Evolutionary conservation across 1,140 invertebrate genomes (phyloP).

Genomic region (Maniola jurtina): DNA sequence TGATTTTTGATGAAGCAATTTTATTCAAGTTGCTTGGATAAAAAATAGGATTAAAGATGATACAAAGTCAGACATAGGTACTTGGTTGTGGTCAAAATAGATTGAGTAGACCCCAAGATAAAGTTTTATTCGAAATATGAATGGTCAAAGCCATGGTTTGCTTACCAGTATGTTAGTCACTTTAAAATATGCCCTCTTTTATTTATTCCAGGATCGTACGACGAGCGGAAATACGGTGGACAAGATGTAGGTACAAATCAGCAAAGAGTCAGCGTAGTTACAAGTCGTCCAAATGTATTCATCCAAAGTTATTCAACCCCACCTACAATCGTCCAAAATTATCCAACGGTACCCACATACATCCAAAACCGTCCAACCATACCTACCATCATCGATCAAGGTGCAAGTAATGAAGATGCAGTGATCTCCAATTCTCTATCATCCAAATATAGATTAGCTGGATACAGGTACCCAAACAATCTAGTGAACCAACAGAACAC

Average conservation of each 20-base stretch:
- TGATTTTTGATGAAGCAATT: no score
- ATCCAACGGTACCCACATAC: neutral
- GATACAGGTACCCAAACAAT: slow-evolving; percentile 16
- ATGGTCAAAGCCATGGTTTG: no score
- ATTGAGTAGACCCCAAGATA: no score
- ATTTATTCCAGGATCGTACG: slow-evolving; percentile 56
- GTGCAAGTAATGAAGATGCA: slow-evolving; percentile 39
- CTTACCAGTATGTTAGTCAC: no score
- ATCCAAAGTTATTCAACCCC: neutral
- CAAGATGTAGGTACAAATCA: slow-evolving; percentile 19
- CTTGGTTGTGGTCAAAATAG: no score
- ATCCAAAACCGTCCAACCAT: slow-evolving; percentile 24
- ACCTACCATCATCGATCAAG: slow-evolving; percentile 25
- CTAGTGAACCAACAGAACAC: neutral
- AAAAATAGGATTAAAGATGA: no score
- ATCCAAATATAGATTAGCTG: slow-evolving; percentile 11
- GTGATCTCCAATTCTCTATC: slow-evolving; percentile 36
- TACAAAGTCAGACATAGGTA: no score
- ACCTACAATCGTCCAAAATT: no score
- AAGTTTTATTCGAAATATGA: no score
- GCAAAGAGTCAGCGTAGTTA: neutral
- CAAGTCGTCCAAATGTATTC: neutral
- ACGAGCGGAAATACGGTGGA: slow-evolving; percentile 50
- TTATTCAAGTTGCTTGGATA: no score
- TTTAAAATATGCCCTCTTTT: slow-evolving; percentile 19